phyloP scores from a whole-genome alignment of 2,888 invertebrate species.

The Mallateleia sp. region DNA sequence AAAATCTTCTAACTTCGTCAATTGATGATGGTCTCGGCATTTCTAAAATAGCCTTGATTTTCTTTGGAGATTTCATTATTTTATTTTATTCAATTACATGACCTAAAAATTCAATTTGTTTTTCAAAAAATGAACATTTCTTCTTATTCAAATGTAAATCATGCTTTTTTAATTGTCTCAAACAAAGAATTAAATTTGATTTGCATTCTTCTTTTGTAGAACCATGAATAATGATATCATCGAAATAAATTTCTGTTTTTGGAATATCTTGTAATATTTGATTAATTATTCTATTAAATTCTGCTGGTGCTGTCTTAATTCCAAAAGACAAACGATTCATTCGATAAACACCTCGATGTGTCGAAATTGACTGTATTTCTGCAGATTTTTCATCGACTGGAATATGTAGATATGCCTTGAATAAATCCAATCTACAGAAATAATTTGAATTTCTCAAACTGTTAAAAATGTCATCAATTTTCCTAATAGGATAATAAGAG shows the following conservation, averaged over 20 bases:
- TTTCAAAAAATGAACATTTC: conserved; percentile 48
- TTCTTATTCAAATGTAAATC: conserved; percentile 48
- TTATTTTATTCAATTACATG: conserved; percentile 40
- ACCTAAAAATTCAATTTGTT: conserved; percentile 51
- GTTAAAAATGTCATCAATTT: conserved; percentile 50
- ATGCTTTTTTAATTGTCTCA: conserved; percentile 10
- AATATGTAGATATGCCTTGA: conserved; percentile 57
- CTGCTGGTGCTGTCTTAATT: conserved; percentile 52
- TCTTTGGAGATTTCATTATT: conserved; percentile 53
- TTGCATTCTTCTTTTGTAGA: conserved; percentile 50
- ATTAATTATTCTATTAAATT: conserved; percentile 58
- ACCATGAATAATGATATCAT: conserved; percentile 61
- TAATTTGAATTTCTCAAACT: conserved; percentile 32
- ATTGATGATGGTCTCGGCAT: conserved; percentile 75
- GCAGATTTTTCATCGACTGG: conserved; percentile 53
- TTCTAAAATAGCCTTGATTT: conserved; percentile 73
- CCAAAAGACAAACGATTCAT: conserved; percentile 57
- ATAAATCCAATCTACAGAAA: conserved; percentile 52
- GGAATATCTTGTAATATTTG: conserved; percentile 38
- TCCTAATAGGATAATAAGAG: conserved; percentile 56
- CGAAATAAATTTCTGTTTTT: conserved; percentile 61
- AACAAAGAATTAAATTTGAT: conserved; percentile 32
- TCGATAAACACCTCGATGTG: conserved; percentile 56
- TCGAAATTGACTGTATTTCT: conserved; percentile 61
- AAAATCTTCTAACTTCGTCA: conserved; percentile 71